A percentile compares a stretch with the other conserved stretches of the same genome.
These are phyloP conservation scores for Notodonta ziczac DNA, from an alignment of 2,888 invertebrate species.

Conservation along the genomic window DNA sequence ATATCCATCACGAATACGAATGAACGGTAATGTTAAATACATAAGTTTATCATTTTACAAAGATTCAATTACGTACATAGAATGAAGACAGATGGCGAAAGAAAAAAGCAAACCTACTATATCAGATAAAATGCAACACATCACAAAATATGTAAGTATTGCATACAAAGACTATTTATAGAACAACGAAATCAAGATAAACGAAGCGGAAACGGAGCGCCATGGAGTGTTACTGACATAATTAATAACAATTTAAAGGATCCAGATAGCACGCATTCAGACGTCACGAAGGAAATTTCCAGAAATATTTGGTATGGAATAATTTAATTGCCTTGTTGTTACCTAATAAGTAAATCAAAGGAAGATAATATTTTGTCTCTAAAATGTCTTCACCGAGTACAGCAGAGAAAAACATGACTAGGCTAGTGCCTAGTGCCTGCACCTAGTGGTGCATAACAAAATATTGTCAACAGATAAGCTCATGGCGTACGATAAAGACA, in stretches of 20 bases:
- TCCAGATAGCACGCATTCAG: not conserved
- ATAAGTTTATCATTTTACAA: not conserved
- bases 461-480: slow-evolving; percentile 15
- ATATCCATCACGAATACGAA: not conserved
- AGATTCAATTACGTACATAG: too few relatives aligned
- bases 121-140: not conserved
- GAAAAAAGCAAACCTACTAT: not conserved
- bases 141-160: not conserved
- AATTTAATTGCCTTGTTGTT: not conserved
- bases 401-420: not conserved
- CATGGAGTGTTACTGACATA: not conserved
- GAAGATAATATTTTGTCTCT: too few relatives aligned
- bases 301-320: not conserved
- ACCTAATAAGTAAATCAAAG: too few relatives aligned
- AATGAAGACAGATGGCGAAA: not conserved
- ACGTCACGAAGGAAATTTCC: not conserved
- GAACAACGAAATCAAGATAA: not conserved
- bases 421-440: too few relatives aligned
- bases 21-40: not conserved
- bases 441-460: slow-evolving; percentile 9
- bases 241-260: not conserved
- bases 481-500: not conserved
- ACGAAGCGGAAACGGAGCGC: not conserved
- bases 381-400: not conserved
- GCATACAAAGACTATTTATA: not conserved